Evolutionary conservation across 2,888 invertebrate genomes (phyloP).

Genomic region (Hirtodrosophila cameraria): DNA sequence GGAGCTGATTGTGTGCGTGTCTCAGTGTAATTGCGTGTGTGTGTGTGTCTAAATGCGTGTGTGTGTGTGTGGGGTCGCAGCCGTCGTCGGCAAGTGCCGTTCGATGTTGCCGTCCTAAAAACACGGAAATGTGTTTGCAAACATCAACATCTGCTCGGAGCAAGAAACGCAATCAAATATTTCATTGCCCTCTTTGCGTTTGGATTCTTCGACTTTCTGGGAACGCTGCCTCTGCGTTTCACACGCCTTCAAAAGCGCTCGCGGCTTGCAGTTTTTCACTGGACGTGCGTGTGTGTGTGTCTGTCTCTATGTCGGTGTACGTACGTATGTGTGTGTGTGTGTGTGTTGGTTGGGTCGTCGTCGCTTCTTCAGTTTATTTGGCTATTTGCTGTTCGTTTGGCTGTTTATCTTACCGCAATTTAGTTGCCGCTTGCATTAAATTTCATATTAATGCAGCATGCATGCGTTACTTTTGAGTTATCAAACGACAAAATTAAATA

Average conservation of each 20-base stretch:
- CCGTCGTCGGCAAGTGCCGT: slow-evolving; percentile 55
- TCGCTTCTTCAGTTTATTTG: slow-evolving; percentile 63
- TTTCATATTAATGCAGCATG: slow-evolving; percentile 39
- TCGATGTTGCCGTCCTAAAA: slow-evolving; percentile 56
- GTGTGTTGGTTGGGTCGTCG: slow-evolving; percentile 47
- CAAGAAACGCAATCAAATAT: slow-evolving; percentile 58
- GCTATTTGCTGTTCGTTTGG: slow-evolving; percentile 50
- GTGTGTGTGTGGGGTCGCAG: slow-evolving; percentile 39
- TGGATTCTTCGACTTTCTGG: slow-evolving; percentile 27
- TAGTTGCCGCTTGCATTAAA: slow-evolving; percentile 54
- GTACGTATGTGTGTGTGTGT: slow-evolving; percentile 34
- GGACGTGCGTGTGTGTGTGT: slow-evolving; percentile 36
- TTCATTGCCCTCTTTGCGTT: slow-evolving; percentile 38
- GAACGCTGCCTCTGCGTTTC: slow-evolving; percentile 47
- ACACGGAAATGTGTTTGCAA: slow-evolving; percentile 54
- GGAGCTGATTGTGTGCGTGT: slow-evolving; percentile 22
- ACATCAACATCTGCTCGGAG: slow-evolving; percentile 46
- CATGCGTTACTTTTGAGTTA: slow-evolving; percentile 33
- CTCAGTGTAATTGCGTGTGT: slow-evolving; percentile 34
- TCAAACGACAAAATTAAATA: slow-evolving; percentile 52
- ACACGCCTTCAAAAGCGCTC: slow-evolving; percentile 61
- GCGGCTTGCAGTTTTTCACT: slow-evolving; percentile 72
- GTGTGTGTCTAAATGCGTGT: slow-evolving; percentile 20
- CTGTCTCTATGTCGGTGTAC: slow-evolving; percentile 29
- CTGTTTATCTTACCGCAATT: slow-evolving; percentile 64